These are phyloP conservation scores for Chironomus striatipennis DNA, from an alignment of 1,140 invertebrate species.

Conservation along the genomic window DNA sequence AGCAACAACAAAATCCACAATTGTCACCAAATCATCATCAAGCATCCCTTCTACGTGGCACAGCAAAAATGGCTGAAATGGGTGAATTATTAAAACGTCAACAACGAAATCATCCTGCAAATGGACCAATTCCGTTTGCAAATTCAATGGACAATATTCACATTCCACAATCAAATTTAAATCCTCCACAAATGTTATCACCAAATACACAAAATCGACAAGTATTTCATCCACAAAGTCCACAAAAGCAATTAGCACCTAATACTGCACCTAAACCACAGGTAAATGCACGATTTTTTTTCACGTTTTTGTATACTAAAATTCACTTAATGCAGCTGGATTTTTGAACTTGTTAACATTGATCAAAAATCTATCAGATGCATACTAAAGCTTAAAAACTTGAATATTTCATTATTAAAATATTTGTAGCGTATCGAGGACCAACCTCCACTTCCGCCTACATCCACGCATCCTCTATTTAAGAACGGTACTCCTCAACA, in stretches of 20 bases:
- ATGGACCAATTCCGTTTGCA: constrained; percentile 27
- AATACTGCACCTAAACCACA: constrained; percentile 39
- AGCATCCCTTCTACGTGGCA: constrained; percentile 44
- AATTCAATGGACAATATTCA: constrained; percentile 24
- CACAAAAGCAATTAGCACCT: constrained; percentile 29
- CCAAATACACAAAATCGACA: constrained; percentile 11
- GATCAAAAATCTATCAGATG: too few species aligned
- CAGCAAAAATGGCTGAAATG: constrained; percentile 65
- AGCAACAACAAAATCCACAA: constrained; percentile 31
- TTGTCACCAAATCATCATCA: constrained; percentile 24
- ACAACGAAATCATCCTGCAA: constrained; percentile 37
- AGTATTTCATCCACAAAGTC: constrained; percentile 17
- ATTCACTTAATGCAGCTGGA: too few species aligned
- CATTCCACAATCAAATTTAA: constrained; percentile 6
- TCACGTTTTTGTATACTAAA: constrained; percentile 27
- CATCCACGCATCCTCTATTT: constrained; percentile 64
- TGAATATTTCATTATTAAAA: constrained; percentile 32
- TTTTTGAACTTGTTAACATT: too few species aligned
- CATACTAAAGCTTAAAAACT: too few species aligned
- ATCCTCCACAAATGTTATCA: constrained; percentile 15
- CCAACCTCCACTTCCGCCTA: constrained; percentile 61
- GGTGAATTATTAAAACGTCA: constrained; percentile 57
- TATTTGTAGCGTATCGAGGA: constrained; percentile 37
- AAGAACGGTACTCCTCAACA: constrained; percentile 48
- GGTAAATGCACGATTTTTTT: constrained; percentile 27